phyloP scores from a whole-genome alignment of 2,113 vertebrate species.

The Narcine bancroftii region DNA sequence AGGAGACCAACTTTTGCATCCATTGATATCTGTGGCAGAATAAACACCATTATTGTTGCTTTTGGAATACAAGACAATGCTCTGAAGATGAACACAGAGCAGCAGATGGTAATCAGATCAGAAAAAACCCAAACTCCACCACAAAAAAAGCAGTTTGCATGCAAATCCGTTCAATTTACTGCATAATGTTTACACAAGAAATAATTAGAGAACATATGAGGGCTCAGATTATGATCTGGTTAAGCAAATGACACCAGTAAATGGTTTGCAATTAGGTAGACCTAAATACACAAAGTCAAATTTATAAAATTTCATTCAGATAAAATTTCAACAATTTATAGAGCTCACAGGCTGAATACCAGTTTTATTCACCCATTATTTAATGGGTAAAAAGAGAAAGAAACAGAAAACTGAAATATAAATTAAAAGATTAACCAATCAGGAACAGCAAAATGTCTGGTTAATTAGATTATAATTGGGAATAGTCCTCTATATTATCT shows the following conservation, averaged over 20 bases:
- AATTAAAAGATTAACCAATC: neutral
- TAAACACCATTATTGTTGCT: neutral
- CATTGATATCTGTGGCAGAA: neutral
- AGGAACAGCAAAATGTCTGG: neutral
- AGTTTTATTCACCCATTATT: neutral
- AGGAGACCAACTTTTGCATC: neutral
- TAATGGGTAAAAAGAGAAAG: neutral
- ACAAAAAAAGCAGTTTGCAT: constrained; percentile 33
- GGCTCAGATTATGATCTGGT: neutral
- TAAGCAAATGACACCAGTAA: constrained; percentile 29
- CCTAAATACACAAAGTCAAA: neutral
- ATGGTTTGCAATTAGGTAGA: neutral
- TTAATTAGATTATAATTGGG: neutral
- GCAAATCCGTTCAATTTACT: constrained; percentile 19
- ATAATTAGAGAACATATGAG: constrained; percentile 32
- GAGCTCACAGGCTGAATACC: neutral
- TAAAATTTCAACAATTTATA: neutral
- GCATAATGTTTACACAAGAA: constrained; percentile 19
- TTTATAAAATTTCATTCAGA: constrained; percentile 3
- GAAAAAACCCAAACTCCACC: constrained; percentile 14
- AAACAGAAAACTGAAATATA: neutral
- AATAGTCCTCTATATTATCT: neutral
- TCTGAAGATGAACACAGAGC: neutral
- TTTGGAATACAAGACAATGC: neutral
- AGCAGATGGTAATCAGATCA: constrained; percentile 32